Conservation (phyloP, 2,797 vertebrate species). For the Meriones psammophilus region DNA sequence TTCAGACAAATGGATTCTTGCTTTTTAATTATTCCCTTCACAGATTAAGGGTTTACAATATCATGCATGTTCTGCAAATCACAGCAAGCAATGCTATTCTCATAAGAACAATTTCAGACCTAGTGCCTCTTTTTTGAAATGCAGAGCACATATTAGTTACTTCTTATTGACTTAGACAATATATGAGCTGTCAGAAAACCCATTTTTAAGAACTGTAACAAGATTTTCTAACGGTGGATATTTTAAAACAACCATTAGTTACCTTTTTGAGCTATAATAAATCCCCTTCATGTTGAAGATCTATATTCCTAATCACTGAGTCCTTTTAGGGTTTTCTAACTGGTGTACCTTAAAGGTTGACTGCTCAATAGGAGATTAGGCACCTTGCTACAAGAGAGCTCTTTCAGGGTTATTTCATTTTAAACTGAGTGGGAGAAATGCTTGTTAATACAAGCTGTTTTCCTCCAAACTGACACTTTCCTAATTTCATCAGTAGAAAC, state of each 20-base stretch:
- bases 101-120: slow-evolving; percentile 64
- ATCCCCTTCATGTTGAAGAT: slow-evolving; percentile 65
- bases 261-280: slow-evolving; percentile 63
- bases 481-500: slow-evolving; percentile 66
- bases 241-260: slow-evolving; percentile 73
- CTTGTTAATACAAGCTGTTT: slow-evolving; percentile 64
- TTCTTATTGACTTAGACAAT: slow-evolving; percentile 80
- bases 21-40: slow-evolving; percentile 68
- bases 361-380: slow-evolving; percentile 48
- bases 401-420: slow-evolving; percentile 46
- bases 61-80: slow-evolving; percentile 70
- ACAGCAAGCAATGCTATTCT: slow-evolving; percentile 65
- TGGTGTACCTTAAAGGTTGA: slow-evolving; percentile 37
- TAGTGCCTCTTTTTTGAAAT: slow-evolving; percentile 62
- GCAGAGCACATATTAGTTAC: slow-evolving; percentile 45
- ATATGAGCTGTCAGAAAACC: slow-evolving; percentile 71
- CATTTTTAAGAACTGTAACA: slow-evolving; percentile 69
- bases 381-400: slow-evolving; percentile 13
- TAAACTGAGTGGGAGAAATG: neutral
- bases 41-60: slow-evolving; percentile 40
- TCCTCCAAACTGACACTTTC: slow-evolving; percentile 47
- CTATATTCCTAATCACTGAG: slow-evolving; percentile 60
- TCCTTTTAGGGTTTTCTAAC: slow-evolving; percentile 49
- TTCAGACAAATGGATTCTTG: slow-evolving; percentile 66
- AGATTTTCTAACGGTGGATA: slow-evolving; percentile 57